Conservation (phyloP, 1,140 invertebrate species). For the Paraescarpia echinospica region DNA sequence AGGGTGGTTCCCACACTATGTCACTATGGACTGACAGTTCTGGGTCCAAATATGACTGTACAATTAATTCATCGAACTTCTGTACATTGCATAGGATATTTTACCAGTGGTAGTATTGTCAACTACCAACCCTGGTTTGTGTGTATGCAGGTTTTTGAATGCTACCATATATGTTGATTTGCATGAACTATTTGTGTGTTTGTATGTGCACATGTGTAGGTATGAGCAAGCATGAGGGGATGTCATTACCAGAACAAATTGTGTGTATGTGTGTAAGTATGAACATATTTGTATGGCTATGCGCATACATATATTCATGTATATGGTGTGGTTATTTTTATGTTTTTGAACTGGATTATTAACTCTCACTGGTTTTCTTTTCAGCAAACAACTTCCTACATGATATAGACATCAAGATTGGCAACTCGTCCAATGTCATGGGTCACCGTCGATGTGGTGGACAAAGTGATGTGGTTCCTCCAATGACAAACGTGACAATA, state of each 20-base stretch:
- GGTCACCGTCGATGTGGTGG: background rate
- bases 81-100: too few relatives aligned
- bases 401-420: background rate
- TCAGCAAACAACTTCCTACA: background rate
- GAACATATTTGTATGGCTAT: background rate
- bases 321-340: background rate
- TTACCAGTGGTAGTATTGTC: too few relatives aligned
- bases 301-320: background rate
- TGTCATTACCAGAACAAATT: background rate
- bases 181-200: background rate
- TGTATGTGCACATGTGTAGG: background rate
- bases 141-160: too few relatives aligned
- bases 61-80: too few relatives aligned
- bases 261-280: background rate
- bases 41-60: too few relatives aligned
- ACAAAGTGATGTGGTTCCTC: background rate
- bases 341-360: background rate
- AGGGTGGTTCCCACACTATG: too few relatives aligned
- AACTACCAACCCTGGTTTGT: too few relatives aligned
- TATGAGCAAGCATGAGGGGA: too few relatives aligned
- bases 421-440: background rate
- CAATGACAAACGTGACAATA: background rate
- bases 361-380: background rate
- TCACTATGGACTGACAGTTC: too few relatives aligned
- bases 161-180: too few relatives aligned